Percentiles rank a stretch among this genome's conserved stretches.
phyloP scores from a whole-genome alignment of 2,888 invertebrate species.

The Anoplius nigerrimus region DNA sequence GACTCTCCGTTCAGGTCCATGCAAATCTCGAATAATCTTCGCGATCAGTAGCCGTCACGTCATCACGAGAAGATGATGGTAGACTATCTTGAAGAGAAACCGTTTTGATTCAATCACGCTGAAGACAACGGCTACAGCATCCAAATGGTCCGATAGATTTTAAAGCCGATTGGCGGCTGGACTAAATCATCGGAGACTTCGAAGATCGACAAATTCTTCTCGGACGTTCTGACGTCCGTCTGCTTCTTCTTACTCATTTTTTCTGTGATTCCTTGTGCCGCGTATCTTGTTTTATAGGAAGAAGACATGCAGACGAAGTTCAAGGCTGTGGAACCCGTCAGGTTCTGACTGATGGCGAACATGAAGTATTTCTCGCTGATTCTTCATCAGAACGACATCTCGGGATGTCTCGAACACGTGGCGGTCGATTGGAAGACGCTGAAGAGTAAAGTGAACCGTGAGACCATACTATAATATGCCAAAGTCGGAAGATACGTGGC shows the following conservation, averaged over 20 bases:
- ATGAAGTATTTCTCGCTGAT: slow-evolving; percentile 52
- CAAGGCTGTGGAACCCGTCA: slow-evolving; percentile 49
- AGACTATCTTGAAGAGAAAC: neutral
- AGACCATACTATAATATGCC: slow-evolving; percentile 51
- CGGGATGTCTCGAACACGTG: slow-evolving; percentile 48
- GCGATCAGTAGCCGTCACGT: neutral
- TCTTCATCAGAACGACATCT: slow-evolving; percentile 31
- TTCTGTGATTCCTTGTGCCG: slow-evolving; percentile 40
- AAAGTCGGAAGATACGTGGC: slow-evolving; percentile 45
- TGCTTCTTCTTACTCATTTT: slow-evolving; percentile 30
- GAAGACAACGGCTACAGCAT: slow-evolving; percentile 23
- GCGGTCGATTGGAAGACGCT: slow-evolving; percentile 49
- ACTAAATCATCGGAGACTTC: slow-evolving; percentile 12
- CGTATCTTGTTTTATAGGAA: slow-evolving; percentile 44
- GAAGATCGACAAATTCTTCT: slow-evolving; percentile 4
- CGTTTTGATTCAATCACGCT: neutral
- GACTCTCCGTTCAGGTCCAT: too few relatives aligned
- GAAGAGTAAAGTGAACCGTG: neutral
- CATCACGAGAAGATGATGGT: slow-evolving; percentile 5
- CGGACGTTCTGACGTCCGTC: slow-evolving; percentile 7
- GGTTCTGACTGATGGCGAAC: slow-evolving; percentile 50
- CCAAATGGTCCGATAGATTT: slow-evolving; percentile 34
- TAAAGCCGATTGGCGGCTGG: slow-evolving; percentile 45
- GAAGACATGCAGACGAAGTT: slow-evolving; percentile 40
- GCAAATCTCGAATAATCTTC: neutral